These are phyloP conservation scores for Pterophyllum scalare DNA, from an alignment of 2,113 vertebrate species.

Conservation along the genomic window DNA sequence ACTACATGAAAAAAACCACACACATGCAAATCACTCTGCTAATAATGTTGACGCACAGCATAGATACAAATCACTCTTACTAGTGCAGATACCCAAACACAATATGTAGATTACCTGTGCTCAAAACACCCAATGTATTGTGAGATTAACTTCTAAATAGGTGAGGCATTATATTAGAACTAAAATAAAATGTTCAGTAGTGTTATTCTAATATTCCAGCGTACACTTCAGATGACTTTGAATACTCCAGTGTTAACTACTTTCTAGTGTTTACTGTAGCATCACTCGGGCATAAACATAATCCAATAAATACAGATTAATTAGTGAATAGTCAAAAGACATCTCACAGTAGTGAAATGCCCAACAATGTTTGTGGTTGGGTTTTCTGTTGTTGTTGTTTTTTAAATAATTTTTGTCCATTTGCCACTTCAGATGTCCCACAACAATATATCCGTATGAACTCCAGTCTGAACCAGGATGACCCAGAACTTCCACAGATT, in stretches of 20 bases:
- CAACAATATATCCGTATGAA: not conserved
- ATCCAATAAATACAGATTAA: too few relatives aligned
- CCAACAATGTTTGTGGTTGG: not conserved
- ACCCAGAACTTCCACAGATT: not conserved
- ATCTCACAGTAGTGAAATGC: not conserved
- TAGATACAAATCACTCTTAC: accelerated
- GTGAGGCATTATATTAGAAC: not conserved
- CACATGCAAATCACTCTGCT: accelerated
- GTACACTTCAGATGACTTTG: not conserved
- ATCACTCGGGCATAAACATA: too few relatives aligned
- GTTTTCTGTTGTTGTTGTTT: too few relatives aligned
- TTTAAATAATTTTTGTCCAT: not conserved
- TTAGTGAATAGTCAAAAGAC: too few relatives aligned
- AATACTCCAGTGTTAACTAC: not conserved
- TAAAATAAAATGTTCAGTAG: not conserved
- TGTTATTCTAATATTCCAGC: not conserved
- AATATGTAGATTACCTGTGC: not conserved
- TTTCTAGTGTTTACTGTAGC: too few relatives aligned
- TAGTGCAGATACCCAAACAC: not conserved
- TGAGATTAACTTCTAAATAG: accelerated
- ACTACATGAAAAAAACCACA: not conserved
- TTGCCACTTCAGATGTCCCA: not conserved
- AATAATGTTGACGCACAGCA: too few relatives aligned
- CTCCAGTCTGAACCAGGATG: not conserved
- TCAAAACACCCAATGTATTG: not conserved